Conservation (phyloP, 2,113 vertebrate genomes). For the Nothoprocta perdicaria region DNA sequence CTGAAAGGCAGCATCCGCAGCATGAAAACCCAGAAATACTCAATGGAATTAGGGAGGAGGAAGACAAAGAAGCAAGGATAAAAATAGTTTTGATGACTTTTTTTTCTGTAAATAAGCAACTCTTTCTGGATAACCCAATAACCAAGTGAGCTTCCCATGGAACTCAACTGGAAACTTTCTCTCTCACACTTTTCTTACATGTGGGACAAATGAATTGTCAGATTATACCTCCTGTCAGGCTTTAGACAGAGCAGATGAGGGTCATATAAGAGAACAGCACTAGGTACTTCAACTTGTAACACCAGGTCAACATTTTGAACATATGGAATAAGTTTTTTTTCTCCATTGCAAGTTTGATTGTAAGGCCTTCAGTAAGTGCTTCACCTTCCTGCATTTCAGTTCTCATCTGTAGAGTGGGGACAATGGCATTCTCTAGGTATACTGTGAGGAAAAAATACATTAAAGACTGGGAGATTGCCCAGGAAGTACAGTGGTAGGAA, state of each 20-base stretch:
- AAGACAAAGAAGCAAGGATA: background rate
- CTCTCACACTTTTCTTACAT: background rate
- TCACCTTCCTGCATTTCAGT: constrained; percentile 46
- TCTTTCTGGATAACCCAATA: background rate
- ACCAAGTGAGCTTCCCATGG: background rate
- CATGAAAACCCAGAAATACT: background rate
- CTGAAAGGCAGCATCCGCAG: background rate
- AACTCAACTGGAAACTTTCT: background rate
- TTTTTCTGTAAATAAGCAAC: background rate
- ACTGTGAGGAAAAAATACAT: constrained; percentile 70
- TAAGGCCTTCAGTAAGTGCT: background rate
- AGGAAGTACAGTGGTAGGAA: constrained; percentile 37
- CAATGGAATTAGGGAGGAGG: background rate
- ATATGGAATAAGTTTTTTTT: background rate
- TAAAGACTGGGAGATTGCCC: constrained; percentile 60
- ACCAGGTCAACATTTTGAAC: background rate
- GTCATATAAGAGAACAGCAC: background rate
- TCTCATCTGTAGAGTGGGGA: constrained; percentile 45
- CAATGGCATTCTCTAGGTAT: constrained; percentile 58
- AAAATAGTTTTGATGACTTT: background rate
- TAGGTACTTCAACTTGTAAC: background rate
- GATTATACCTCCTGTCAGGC: background rate
- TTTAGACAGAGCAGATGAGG: background rate
- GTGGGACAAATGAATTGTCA: background rate
- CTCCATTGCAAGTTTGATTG: constrained; percentile 18